Evolutionary conservation across 1,140 invertebrate genomes (phyloP).

Genomic region (Charaxes varanes): DNA sequence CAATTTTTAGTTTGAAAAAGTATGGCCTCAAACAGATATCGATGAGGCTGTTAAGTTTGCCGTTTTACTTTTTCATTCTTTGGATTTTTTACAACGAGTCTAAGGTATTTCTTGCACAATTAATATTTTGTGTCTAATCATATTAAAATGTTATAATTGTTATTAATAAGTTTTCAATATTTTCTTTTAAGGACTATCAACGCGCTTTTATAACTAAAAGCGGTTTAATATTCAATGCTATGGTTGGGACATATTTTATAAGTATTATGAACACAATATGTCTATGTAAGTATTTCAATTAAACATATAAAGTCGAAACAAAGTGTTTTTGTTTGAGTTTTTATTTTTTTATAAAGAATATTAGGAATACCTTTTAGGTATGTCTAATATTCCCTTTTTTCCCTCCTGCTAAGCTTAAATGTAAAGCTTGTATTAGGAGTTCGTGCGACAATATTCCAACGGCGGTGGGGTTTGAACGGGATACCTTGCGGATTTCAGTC

Average conservation of each 20-base stretch:
- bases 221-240: conserved; percentile 87
- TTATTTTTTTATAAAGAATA: no score
- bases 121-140: conserved; percentile 15
- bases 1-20: conserved; percentile 85
- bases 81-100: conserved; percentile 88
- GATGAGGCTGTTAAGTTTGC: conserved; percentile 83
- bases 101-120: no score
- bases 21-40: conserved; percentile 83
- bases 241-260: conserved; percentile 85
- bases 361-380: no score
- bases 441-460: no score
- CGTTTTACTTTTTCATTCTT: conserved; percentile 84
- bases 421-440: no score
- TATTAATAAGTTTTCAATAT: background rate
- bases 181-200: conserved; percentile 76
- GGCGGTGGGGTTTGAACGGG: no score
- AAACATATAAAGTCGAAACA: background rate
- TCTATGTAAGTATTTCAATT: conserved; percentile 83
- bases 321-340: no score
- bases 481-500: no score
- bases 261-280: conserved; percentile 86
- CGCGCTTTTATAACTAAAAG: conserved; percentile 84
- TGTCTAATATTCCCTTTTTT: no score
- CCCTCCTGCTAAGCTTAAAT: no score
- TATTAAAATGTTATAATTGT: background rate